Percentiles rank a stretch among this genome's conserved stretches.
Conservation (phyloP, 1,140 invertebrate species). For the Samia ricini region DNA sequence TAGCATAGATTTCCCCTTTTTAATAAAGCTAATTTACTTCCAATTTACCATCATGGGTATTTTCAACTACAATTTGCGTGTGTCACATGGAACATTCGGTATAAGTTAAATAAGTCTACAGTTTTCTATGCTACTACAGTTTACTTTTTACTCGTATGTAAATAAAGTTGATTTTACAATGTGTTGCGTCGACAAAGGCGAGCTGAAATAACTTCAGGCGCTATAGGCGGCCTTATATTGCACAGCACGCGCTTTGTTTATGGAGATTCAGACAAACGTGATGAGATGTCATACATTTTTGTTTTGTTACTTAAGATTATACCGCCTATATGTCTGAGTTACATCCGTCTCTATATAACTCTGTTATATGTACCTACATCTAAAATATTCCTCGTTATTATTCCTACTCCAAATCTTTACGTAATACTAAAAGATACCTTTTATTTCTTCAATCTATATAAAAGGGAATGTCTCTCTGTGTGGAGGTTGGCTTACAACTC, state of each 20-base stretch:
- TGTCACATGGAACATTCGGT: constrained; percentile 21
- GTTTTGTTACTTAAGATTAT: constrained; percentile 10
- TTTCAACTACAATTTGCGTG: constrained; percentile 31
- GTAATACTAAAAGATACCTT: neutral
- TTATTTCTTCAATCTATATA: too few species aligned
- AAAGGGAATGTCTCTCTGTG: too few species aligned
- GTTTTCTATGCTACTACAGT: constrained; percentile 3
- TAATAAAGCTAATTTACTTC: constrained; percentile 31
- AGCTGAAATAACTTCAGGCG: constrained; percentile 25
- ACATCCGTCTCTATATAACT: neutral
- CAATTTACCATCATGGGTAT: constrained; percentile 26
- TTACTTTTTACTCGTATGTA: neutral
- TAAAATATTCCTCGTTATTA: neutral
- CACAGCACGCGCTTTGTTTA: constrained; percentile 35
- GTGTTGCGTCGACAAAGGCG: constrained; percentile 4
- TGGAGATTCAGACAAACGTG: constrained; percentile 31
- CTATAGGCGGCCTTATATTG: constrained; percentile 34
- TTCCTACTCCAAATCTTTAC: neutral
- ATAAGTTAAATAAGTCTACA: constrained; percentile 20
- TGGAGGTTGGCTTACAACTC: too few species aligned
- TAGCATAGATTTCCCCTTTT: constrained; percentile 5
- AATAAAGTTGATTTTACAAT: constrained; percentile 15
- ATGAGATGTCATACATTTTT: constrained; percentile 18
- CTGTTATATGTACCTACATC: neutral
- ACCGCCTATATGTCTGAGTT: neutral